Evolutionary conservation across 37 sponge, comb jelly and placozoan genomes (phyloP).

Genomic region (Spongilla lacustris): DNA sequence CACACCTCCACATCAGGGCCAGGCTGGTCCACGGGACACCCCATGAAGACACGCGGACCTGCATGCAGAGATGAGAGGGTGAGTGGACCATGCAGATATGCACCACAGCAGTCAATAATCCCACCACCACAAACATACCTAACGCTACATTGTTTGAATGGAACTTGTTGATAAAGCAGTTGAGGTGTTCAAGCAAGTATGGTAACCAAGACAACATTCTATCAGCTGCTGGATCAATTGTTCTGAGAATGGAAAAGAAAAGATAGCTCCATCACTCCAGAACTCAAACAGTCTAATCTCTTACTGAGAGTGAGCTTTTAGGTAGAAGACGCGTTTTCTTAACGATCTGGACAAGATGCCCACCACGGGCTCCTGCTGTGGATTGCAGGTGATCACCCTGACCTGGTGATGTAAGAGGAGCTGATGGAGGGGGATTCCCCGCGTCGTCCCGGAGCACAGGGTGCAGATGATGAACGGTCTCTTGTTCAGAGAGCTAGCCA

Average conservation of each 20-base stretch:
- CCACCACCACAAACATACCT: constrained; percentile 15
- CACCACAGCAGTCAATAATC: no score
- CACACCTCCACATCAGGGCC: constrained; percentile 67
- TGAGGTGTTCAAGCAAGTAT: constrained; percentile 54
- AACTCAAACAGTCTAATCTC: not conserved
- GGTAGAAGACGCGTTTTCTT: constrained; percentile 62
- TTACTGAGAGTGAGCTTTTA: constrained; percentile 65
- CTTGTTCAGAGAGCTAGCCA: constrained; percentile 24
- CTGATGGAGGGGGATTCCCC: constrained; percentile 66
- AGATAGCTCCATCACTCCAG: not conserved
- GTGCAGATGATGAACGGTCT: constrained; percentile 73
- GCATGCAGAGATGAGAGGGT: not conserved
- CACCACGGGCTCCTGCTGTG: constrained; percentile 64
- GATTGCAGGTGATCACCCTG: constrained; percentile 73
- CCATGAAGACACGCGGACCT: constrained; percentile 80
- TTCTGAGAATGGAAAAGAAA: constrained; percentile 1
- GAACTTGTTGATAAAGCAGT: constrained; percentile 72
- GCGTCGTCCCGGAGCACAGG: constrained; percentile 46
- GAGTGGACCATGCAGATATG: no score
- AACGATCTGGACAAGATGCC: constrained; percentile 73
- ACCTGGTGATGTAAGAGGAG: constrained; percentile 65
- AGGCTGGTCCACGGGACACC: constrained; percentile 53
- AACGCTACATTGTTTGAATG: constrained; percentile 71
- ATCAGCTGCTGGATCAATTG: constrained; percentile 43
- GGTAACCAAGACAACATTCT: constrained; percentile 75